phyloP scores from a whole-genome alignment of 1,140 invertebrate species.

The Chironomus tepperi region DNA sequence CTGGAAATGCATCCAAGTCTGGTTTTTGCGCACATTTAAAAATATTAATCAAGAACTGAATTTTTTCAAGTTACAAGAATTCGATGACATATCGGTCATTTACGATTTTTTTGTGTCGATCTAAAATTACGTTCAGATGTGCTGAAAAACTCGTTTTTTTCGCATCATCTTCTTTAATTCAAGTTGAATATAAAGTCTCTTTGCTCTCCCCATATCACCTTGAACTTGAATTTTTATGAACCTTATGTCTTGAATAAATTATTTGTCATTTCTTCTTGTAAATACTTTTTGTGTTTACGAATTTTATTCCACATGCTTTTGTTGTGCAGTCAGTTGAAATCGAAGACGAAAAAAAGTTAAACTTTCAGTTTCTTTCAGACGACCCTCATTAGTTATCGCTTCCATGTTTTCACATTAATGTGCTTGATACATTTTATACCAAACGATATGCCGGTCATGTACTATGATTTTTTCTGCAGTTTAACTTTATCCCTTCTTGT shows the following conservation, averaged over 20 bases:
- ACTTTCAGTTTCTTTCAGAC: slow-evolving; percentile 2
- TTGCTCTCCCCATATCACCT: not conserved
- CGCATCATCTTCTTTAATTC: not conserved
- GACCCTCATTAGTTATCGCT: not conserved
- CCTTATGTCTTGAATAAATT: not conserved
- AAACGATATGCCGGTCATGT: not conserved
- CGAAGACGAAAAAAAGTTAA: not conserved
- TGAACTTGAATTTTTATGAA: not conserved
- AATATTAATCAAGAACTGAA: too few relatives aligned
- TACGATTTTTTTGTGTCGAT: not conserved
- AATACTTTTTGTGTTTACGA: not conserved
- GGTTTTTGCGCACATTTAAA: too few relatives aligned
- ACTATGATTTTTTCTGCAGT: not conserved
- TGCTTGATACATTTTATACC: slow-evolving; percentile 10
- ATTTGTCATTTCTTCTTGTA: not conserved
- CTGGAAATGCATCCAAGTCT: too few relatives aligned
- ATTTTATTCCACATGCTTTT: not conserved
- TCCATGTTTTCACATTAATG: slow-evolving; percentile 1
- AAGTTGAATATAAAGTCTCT: not conserved
- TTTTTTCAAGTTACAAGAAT: too few relatives aligned
- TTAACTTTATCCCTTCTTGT: not conserved
- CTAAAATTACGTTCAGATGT: not conserved
- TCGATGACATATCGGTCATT: too few relatives aligned
- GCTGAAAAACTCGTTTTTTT: not conserved
- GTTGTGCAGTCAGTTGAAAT: not conserved